Evolutionary conservation across 2,797 vertebrate genomes (phyloP).

Genomic region (Xenops minutus): DNA sequence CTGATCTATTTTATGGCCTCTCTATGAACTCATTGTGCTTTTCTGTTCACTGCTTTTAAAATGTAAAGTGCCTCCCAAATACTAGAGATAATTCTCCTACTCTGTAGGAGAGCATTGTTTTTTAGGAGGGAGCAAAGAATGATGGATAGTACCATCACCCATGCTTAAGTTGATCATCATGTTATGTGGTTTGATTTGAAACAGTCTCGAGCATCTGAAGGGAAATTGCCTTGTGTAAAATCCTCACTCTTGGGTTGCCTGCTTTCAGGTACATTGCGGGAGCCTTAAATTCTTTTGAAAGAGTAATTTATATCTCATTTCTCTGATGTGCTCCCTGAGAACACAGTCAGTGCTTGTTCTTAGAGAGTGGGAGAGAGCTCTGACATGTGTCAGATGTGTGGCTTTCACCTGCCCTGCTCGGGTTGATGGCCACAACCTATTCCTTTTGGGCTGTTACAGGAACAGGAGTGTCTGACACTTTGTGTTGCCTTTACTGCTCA

Average conservation of each 20-base stretch:
- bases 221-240: not conserved
- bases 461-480: not conserved
- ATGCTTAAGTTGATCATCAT: not conserved
- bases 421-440: not conserved
- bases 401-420: fast-evolving
- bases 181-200: not conserved
- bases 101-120: not conserved
- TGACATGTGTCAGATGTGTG: not conserved
- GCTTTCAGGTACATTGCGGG: slow-evolving; percentile 34
- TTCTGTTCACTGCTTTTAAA: not conserved
- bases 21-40: not conserved
- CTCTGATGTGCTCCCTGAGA: not conserved
- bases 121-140: not conserved
- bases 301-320: not conserved
- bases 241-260: slow-evolving; percentile 47
- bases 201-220: not conserved
- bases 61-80: not conserved
- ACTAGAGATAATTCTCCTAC: not conserved
- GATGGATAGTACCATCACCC: not conserved
- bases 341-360: not conserved
- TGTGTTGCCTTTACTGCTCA: not conserved
- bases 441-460: not conserved
- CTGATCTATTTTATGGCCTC: not conserved
- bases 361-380: slow-evolving; percentile 10
- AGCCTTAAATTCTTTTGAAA: slow-evolving; percentile 9